A percentile compares a stretch with the other conserved stretches of the same genome.
These are phyloP conservation scores for Girardinus metallicus DNA, from an alignment of 2,797 vertebrate species.

Conservation along the genomic window DNA sequence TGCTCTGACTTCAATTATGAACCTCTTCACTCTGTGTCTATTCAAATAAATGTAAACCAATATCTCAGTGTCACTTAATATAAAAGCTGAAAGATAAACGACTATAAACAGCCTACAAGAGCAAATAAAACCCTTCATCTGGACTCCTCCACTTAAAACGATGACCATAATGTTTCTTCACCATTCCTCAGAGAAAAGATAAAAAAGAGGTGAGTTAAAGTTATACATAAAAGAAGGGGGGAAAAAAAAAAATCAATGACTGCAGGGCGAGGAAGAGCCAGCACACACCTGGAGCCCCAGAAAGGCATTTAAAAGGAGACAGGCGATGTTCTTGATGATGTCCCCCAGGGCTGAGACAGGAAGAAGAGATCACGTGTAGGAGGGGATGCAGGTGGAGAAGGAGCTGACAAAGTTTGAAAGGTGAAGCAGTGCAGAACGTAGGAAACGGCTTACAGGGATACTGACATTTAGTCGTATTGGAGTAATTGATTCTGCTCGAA, in stretches of 20 bases:
- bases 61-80: not conserved
- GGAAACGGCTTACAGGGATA: not conserved
- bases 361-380: slow-evolving; percentile 9
- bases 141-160: not conserved
- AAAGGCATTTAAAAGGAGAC: slow-evolving; percentile 22
- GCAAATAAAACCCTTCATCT: not conserved
- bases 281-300: slow-evolving; percentile 25
- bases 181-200: not conserved
- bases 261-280: slow-evolving; percentile 10
- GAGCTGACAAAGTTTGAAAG: slow-evolving; percentile 13
- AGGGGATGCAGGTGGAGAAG: slow-evolving; percentile 31
- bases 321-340: slow-evolving; percentile 21
- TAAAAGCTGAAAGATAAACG: slow-evolving; percentile 1
- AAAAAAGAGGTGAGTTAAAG: slow-evolving; percentile 9
- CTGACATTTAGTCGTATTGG: not conserved
- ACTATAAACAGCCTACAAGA: slow-evolving; percentile 10
- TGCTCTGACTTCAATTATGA: not conserved
- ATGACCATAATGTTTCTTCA: slow-evolving; percentile 8
- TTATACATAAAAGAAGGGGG: not conserved
- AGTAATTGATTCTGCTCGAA: not conserved
- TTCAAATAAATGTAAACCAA: slow-evolving; percentile 4
- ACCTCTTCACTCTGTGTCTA: not conserved
- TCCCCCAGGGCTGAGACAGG: slow-evolving; percentile 1
- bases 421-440: slow-evolving; percentile 6
- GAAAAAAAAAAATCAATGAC: slow-evolving; percentile 17